phyloP scores from a whole-genome alignment of 2,888 invertebrate genomes.

The Lycaena phlaeas region DNA sequence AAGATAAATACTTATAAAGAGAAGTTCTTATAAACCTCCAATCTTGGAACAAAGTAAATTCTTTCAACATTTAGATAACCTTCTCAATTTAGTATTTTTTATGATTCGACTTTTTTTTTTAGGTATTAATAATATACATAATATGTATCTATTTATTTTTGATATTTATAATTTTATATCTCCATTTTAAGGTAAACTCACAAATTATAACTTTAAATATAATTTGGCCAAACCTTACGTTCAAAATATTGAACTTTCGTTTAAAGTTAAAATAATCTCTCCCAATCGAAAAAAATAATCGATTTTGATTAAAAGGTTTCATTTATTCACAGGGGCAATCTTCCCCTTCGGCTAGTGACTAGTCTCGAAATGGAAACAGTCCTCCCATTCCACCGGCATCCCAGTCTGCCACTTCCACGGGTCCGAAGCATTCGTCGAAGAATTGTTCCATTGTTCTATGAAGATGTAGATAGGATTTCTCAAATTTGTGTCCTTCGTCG shows the following conservation, averaged over 20 bases:
- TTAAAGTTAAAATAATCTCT: background rate
- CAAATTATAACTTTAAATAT: slow-evolving; percentile 3
- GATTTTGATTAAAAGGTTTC: background rate
- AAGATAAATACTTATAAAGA: too few species aligned
- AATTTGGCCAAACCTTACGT: slow-evolving; percentile 4
- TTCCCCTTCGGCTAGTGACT: slow-evolving; percentile 16
- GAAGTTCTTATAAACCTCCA: too few species aligned
- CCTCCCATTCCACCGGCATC: slow-evolving; percentile 74
- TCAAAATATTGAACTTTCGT: background rate
- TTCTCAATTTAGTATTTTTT: background rate
- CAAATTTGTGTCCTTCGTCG: slow-evolving; percentile 86
- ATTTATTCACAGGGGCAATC: background rate
- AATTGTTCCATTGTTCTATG: slow-evolving; percentile 90
- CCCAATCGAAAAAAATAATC: background rate
- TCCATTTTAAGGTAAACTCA: background rate
- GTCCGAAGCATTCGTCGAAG: slow-evolving; percentile 87
- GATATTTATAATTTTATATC: too few species aligned
- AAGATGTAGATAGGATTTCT: slow-evolving; percentile 82
- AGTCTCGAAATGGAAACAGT: slow-evolving; percentile 67
- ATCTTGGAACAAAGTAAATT: too few species aligned
- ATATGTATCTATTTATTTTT: too few species aligned
- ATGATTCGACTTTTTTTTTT: background rate
- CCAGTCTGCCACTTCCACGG: slow-evolving; percentile 80
- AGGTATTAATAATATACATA: too few species aligned
- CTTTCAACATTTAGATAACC: too few species aligned